Conservation (phyloP, 2,797 vertebrate genomes). For the Pagetopsis macropterus region DNA sequence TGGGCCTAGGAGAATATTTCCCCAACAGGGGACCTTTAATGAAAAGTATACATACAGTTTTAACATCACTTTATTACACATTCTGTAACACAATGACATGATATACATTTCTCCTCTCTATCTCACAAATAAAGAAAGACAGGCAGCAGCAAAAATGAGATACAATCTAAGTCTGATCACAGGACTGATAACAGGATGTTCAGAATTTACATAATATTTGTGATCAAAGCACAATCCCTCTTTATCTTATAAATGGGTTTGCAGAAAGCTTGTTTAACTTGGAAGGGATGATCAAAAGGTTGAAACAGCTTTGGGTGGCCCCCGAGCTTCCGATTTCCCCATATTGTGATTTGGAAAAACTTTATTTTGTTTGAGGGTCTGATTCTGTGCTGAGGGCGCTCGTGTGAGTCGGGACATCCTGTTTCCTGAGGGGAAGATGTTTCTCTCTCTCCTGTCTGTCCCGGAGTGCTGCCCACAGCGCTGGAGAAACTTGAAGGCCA, state of each 20-base stretch:
- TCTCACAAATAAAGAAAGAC: not conserved
- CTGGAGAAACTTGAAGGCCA: constrained; percentile 68
- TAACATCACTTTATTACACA: not conserved
- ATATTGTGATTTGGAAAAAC: constrained; percentile 64
- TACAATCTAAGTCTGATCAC: not conserved
- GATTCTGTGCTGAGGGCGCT: constrained; percentile 45
- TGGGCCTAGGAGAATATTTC: too few species aligned
- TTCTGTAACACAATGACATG: not conserved
- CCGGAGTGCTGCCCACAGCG: constrained; percentile 54
- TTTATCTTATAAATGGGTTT: constrained; percentile 43
- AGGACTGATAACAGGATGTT: constrained; percentile 22
- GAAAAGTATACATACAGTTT: too few species aligned
- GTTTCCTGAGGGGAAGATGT: constrained; percentile 74
- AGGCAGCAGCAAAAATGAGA: not conserved
- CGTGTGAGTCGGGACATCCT: constrained; percentile 71
- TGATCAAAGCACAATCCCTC: constrained; percentile 41
- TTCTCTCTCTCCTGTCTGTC: constrained; percentile 49
- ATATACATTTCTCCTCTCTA: not conserved
- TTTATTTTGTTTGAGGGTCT: constrained; percentile 66
- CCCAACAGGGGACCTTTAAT: too few species aligned
- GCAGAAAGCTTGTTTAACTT: constrained; percentile 64
- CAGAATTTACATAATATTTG: constrained; percentile 30
- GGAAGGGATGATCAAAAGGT: constrained; percentile 70
- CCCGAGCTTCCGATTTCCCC: constrained; percentile 62
- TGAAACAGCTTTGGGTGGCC: constrained; percentile 68